phyloP scores from a whole-genome alignment of 2,797 vertebrate genomes.

The Enteromius argenteus region DNA sequence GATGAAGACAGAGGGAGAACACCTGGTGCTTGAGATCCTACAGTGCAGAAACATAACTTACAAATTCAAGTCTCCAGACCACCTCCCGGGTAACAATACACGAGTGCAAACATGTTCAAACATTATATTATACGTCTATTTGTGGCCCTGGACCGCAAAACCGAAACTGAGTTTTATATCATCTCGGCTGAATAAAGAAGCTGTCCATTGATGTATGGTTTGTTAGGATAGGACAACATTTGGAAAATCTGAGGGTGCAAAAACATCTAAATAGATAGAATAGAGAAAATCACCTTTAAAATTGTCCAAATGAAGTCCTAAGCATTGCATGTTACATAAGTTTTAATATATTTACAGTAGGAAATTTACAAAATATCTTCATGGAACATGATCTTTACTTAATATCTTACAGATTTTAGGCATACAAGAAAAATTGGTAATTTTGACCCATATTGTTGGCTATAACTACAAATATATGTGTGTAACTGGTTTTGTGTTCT shows the following conservation, averaged over 20 bases:
- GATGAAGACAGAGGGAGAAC: conserved; percentile 97
- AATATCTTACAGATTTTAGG: neutral
- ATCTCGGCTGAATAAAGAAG: neutral
- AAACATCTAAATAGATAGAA: neutral
- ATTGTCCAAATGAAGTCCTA: neutral
- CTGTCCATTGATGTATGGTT: neutral
- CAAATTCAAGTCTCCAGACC: conserved; percentile 97
- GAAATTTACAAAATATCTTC: neutral
- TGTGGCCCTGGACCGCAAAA: neutral
- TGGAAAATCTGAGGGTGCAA: neutral
- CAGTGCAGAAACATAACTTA: conserved; percentile 99
- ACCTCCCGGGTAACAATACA: conserved; percentile 88
- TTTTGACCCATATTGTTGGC: neutral
- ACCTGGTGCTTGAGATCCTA: conserved; percentile 95
- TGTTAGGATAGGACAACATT: neutral
- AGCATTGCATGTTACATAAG: neutral
- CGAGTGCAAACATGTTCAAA: neutral
- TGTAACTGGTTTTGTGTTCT: neutral
- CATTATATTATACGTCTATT: neutral
- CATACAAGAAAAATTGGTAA: neutral
- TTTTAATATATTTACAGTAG: neutral
- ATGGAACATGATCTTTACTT: neutral
- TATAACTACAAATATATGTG: neutral
- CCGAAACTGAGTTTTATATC: too few relatives aligned
- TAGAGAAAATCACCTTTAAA: neutral